Base-by-base conservation (phyloP, 2,797 vertebrate species). In the Gymnodraco acuticeps region DNA sequence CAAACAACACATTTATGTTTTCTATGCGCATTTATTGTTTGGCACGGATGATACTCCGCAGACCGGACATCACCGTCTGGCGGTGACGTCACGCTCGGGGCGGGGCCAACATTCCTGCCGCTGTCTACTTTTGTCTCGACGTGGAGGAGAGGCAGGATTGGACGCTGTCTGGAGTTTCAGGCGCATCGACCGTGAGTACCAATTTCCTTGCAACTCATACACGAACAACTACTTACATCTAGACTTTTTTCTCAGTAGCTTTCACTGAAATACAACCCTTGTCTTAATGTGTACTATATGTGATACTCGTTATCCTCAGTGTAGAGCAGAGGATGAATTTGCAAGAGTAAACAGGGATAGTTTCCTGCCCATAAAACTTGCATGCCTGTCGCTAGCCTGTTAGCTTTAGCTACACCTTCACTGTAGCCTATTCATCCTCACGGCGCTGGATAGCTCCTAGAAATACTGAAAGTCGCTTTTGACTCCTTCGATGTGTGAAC, bases 141-240 rank as follows among this genome's bases (percentile, higher is more conserved):
- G 90, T 93, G 93, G 90, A 93, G 81, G 83, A 92, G 84, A 92
- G 84, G 83, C 84, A 87, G 88, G 83, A 80, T 81, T 87, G 92
- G 89, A 91, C 81, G 82, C 78, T 89, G 87, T 92, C 89, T 93
- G 92, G 91, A 86, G 80, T 74, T 89, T 91, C 84, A 73, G 82
- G 80, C 87, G 87, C 87, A 92, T 72, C 73, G 62, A 92, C 83
- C 82, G 93, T 93, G 80, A 93, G 92, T 93, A 89, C 73, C 61
- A 53, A 85, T 85, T 90, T 89, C 77, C 82, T 80, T 70, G 42
- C 69, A 82, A 87, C 72, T 86, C 84, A 5, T 80, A 52, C 8
- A 64, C 27, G 42, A 52, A 33, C 46, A 64, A 14, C 55, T 62
- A 3, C 54, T 66, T 69, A 42, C 31, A 52, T 56, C 20, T 41